A percentile compares a stretch with the other conserved stretches of the same genome.
phyloP scores from a whole-genome alignment of 2,113 vertebrate genomes.

The Copsychus sechellarum region DNA sequence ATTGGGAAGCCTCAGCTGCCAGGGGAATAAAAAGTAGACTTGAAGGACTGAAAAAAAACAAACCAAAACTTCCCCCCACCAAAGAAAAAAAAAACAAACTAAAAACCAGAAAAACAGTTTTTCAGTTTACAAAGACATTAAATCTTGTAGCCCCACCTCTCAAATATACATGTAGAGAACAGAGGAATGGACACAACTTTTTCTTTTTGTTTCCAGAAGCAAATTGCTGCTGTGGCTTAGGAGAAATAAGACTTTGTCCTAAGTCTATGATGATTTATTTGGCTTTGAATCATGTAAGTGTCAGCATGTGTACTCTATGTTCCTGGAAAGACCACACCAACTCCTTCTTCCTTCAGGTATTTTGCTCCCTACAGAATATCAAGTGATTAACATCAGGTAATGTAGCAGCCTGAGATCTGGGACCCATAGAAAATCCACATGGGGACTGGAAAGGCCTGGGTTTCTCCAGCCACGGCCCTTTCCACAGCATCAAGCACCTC shows the following conservation, averaged over 20 bases:
- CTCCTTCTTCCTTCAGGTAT: neutral
- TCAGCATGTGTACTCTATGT: neutral
- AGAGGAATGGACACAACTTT: neutral
- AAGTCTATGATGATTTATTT: neutral
- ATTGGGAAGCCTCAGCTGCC: neutral
- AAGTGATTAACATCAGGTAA: neutral
- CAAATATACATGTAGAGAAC: neutral
- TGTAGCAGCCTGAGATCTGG: neutral
- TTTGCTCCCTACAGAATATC: neutral
- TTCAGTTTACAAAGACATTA: neutral
- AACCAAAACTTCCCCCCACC: neutral
- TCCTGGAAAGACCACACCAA: neutral
- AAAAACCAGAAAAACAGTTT: neutral
- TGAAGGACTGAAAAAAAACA: neutral
- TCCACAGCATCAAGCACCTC: neutral
- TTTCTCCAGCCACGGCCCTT: neutral
- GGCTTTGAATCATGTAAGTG: neutral
- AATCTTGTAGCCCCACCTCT: neutral
- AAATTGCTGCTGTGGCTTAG: neutral
- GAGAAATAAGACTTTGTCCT: neutral
- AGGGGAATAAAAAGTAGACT: neutral
- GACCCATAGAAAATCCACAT: neutral
- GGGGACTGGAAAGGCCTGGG: neutral
- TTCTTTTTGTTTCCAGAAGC: neutral
- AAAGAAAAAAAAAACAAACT: neutral